phyloP scores from a whole-genome alignment of 2,113 vertebrate genomes.

The Pithys albifrons region DNA sequence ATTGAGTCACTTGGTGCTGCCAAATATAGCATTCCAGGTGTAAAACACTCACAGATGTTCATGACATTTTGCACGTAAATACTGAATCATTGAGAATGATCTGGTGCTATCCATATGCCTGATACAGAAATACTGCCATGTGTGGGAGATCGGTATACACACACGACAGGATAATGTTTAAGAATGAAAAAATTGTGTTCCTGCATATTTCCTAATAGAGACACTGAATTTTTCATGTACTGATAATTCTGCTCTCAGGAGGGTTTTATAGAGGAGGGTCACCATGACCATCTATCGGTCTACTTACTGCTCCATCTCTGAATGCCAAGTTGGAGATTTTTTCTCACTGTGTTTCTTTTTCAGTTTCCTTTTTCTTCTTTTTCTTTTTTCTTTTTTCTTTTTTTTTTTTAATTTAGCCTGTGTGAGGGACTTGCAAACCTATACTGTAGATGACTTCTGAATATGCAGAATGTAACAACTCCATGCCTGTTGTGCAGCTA shows the following conservation, averaged over 20 bases:
- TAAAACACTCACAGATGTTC: constrained; percentile 59
- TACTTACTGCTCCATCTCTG: background rate
- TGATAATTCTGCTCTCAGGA: background rate
- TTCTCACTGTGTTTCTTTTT: background rate
- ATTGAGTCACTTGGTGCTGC: constrained; percentile 33
- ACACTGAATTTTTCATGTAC: background rate
- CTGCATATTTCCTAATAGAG: background rate
- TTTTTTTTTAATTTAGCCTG: accelerated
- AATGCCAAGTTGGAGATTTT: background rate
- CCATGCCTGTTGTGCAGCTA: background rate
- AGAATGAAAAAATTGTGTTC: background rate
- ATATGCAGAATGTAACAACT: background rate
- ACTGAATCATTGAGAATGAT: constrained; percentile 65
- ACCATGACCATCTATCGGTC: background rate
- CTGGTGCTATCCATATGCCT: constrained; percentile 60
- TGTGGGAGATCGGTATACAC: constrained; percentile 46
- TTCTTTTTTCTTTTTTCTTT: too few species aligned
- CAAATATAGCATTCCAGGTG: constrained; percentile 64
- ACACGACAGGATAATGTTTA: constrained; percentile 13
- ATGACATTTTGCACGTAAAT: constrained; percentile 60
- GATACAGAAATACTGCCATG: constrained; percentile 48
- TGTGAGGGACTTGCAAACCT: background rate
- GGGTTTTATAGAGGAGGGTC: background rate
- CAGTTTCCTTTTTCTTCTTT: background rate
- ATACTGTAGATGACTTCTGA: background rate